Evolutionary conservation across 1,140 invertebrate species (phyloP).

Genomic region (Spodoptera frugiperda): DNA sequence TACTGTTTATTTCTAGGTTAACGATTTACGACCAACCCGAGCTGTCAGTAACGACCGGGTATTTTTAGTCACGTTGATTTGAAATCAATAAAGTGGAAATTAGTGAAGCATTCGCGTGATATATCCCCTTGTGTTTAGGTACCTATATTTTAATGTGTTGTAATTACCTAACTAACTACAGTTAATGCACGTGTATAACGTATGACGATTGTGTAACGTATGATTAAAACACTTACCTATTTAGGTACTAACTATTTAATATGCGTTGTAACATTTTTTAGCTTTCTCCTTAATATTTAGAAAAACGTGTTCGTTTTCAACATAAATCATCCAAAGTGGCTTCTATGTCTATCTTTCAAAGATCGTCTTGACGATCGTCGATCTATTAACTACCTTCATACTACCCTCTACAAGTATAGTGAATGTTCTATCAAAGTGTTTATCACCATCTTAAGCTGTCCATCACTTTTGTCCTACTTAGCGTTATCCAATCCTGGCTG

Average conservation of each 20-base stretch:
- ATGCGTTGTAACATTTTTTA: too few relatives aligned
- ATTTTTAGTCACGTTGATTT: slow-evolving; percentile 33
- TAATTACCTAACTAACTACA: background rate
- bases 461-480: slow-evolving; percentile 18
- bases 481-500: slow-evolving; percentile 2
- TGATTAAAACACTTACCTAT: too few relatives aligned
- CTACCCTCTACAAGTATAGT: too few relatives aligned
- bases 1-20: slow-evolving; percentile 38
- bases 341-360: too few relatives aligned
- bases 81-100: slow-evolving; percentile 39
- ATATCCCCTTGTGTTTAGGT: slow-evolving; percentile 17
- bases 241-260: too few relatives aligned
- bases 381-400: too few relatives aligned
- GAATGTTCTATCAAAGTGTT: background rate
- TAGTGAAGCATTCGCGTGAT: slow-evolving; percentile 21
- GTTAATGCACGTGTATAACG: too few relatives aligned
- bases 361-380: too few relatives aligned
- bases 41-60: slow-evolving; percentile 10
- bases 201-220: too few relatives aligned
- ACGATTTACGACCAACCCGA: slow-evolving; percentile 30
- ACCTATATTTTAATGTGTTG: background rate
- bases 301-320: too few relatives aligned
- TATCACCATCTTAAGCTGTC: background rate
- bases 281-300: too few relatives aligned
- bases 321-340: too few relatives aligned